Base-by-base conservation (phyloP, 1,140 invertebrate species). In the Acromyrmex echinatior region DNA sequence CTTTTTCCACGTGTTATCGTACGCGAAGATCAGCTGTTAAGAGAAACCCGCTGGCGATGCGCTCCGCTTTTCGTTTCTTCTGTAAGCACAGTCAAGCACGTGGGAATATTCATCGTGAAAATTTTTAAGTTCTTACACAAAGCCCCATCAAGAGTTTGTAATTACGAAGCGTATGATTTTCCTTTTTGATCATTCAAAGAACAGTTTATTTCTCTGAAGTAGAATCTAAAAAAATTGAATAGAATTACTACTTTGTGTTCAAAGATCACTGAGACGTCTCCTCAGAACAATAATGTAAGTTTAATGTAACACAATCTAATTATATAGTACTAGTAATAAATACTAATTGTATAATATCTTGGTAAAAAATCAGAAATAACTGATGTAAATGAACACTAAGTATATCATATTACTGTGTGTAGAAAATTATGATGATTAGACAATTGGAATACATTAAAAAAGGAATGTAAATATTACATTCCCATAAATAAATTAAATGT, bases 1-100 rank as follows among this genome's bases (percentile, higher is more conserved):
- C 80, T 84, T 76, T 84, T 84, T 84, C 80, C 80, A 76, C 56
- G 21, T 51, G 80, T 62, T 84, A 84, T 84, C 80, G 58, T 76
- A 58, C 39, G n/a, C 70, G 18, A 4, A 39, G 70, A 84, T 84
- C 80, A 74, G 70, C 80, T 76, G 70, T 84, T 84, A 84, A 84
- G 56, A 18, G 35, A 10, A 28, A n/a, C 70, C 70, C 39, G 56
- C 35, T 25, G 56, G 80, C 80, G 68, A 49, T 49, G 53, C 68
- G 76, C 21, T 80, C 25, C 53, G 68, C 25, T 73, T 53, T 49
- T 74, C 39, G 53, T 49, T 80, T 49, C 49, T 39, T 71, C 21
- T 1, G 49, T 14, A 56, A 77, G 31, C n/a, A 31, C 31, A 70
- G 51, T n/a, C n/a, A n/a, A 60, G 25, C 53, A 39, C 35, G 18